Evolutionary conservation across 1,140 invertebrate genomes (phyloP), one percentile per base, ranked within the genome.

Genomic region (Orussus abietinus): DNA sequence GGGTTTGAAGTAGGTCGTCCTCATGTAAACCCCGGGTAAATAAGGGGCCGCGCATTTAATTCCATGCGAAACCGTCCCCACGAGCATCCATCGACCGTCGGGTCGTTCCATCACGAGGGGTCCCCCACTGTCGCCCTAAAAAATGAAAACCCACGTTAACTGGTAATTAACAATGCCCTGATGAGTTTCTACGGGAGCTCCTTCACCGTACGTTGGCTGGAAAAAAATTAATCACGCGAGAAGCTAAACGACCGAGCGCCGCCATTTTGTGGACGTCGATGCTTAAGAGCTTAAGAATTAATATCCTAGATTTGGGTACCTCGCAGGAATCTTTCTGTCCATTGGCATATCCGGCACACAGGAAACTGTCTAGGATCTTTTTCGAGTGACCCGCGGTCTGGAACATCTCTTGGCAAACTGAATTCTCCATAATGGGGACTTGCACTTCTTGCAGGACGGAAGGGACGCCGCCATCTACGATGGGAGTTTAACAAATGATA

Each of bases 251-350:
- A n/a, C n/a, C n/a, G n/a, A n/a, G n/a, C n/a, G n/a, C n/a, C n/a
- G n/a, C n/a, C n/a, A n/a, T n/a, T n/a, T n/a, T n/a, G n/a, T n/a
- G n/a, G n/a, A n/a, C n/a, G n/a, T n/a, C n/a, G n/a, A n/a, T n/a
- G n/a, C n/a, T n/a, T n/a, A n/a, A n/a, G n/a, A n/a, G n/a, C n/a
- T n/a, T n/a, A n/a, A n/a, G n/a, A n/a, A n/a, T n/a, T n/a, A n/a
- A n/a, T n/a, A n/a, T n/a, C n/a, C n/a, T n/a, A n/a, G 17, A 15
- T 22, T 30, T 29, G 12, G 70, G 74, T 76, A 94, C 91, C 80
- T 96, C 92, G 71, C 92, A 96, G 2, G 91, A 93, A 61, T 96
- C 92, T 64, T 90, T 90, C 54, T 90, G 86, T 4, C 92, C 92
- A 53, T 89, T 89, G 13, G 87, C 84, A 62, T 95, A 96, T 22